A percentile compares a stretch with the other conserved stretches of the same genome.
Conservation (phyloP, 2,888 invertebrate genomes). For the Diarsia mendica region DNA sequence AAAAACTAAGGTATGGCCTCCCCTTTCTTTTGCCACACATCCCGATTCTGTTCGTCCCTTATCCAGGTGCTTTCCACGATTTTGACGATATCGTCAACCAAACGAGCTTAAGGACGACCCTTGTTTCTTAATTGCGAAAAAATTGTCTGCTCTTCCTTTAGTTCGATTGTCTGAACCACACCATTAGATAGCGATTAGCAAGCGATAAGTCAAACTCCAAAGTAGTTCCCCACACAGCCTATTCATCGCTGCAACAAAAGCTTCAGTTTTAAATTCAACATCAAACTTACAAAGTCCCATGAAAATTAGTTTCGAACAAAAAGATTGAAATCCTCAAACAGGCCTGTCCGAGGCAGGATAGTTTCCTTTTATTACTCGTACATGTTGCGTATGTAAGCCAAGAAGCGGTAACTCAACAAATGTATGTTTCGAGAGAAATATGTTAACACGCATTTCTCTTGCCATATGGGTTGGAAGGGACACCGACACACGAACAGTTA, state of each 20-base stretch:
- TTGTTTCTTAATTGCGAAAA: not conserved
- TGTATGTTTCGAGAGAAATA: not conserved
- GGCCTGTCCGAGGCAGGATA: conserved; percentile 51
- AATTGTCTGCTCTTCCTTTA: not conserved
- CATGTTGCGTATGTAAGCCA: conserved; percentile 14
- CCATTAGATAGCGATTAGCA: too few species aligned
- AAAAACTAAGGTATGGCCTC: too few species aligned
- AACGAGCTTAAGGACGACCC: too few species aligned
- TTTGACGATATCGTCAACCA: too few species aligned
- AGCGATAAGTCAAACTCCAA: conserved; percentile 33
- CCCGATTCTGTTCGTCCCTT: too few species aligned
- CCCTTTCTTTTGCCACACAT: too few species aligned
- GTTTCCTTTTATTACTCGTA: conserved; percentile 62
- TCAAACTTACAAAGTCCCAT: conserved; percentile 60
- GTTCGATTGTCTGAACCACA: too few species aligned
- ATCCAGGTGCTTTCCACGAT: too few species aligned
- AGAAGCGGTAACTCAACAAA: not conserved
- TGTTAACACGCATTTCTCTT: not conserved
- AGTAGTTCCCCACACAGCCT: conserved; percentile 41
- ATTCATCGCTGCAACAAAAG: conserved; percentile 58
- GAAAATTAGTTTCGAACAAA: conserved; percentile 65
- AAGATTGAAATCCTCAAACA: conserved; percentile 63
- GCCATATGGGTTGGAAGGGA: not conserved
- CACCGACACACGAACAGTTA: too few species aligned
- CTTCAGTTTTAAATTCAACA: conserved; percentile 61